These are phyloP conservation scores for Pantherophis alleghaniensis DNA, from an alignment of 2,797 vertebrate species.

Conservation along the genomic window DNA sequence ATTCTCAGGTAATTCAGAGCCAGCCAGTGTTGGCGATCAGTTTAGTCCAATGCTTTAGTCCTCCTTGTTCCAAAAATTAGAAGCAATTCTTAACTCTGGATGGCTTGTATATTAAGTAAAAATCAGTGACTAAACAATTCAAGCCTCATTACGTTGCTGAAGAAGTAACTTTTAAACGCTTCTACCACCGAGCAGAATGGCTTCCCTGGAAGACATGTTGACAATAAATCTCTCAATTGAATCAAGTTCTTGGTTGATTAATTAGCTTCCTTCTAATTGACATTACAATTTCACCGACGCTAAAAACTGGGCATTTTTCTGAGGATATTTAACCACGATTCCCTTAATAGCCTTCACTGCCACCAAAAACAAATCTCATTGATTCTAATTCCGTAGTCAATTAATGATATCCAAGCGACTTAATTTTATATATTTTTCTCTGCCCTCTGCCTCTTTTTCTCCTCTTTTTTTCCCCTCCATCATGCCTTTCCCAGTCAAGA, in stretches of 20 bases:
- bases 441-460: not conserved
- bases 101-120: not conserved
- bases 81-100: not conserved
- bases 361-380: not conserved
- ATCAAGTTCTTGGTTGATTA: not conserved
- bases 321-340: not conserved
- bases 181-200: not conserved
- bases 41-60: not conserved
- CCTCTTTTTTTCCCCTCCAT: too few species aligned
- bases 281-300: not conserved
- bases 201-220: not conserved
- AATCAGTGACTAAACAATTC: not conserved
- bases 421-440: not conserved
- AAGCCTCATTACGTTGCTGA: not conserved
- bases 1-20: not conserved
- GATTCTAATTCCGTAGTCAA: not conserved
- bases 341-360: not conserved
- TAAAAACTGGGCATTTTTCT: not conserved
- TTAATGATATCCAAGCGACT: not conserved
- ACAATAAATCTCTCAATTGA: not conserved
- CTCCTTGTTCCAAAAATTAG: not conserved
- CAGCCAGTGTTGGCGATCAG: not conserved
- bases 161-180: not conserved
- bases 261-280: not conserved
- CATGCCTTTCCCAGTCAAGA: not conserved